Conservation (phyloP, 2,797 vertebrate species). For the Oryzias dopingdopingensis region DNA sequence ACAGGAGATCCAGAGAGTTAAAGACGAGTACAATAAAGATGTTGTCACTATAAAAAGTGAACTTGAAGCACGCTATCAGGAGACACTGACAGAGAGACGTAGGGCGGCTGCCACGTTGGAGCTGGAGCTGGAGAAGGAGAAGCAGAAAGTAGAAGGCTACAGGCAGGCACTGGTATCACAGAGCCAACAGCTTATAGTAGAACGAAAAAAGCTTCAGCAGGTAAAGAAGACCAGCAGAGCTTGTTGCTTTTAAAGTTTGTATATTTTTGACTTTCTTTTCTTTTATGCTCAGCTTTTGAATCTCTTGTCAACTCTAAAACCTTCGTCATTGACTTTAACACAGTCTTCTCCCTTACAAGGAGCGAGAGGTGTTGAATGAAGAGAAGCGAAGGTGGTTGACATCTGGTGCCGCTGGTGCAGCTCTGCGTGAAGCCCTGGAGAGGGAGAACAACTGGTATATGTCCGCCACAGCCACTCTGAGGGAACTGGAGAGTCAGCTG, state of each 20-base stretch:
- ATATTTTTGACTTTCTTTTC: neutral
- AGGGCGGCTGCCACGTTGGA: constrained; percentile 83
- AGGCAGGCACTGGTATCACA: constrained; percentile 87
- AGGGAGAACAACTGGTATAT: constrained; percentile 82
- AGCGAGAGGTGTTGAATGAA: constrained; percentile 78
- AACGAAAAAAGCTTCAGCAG: constrained; percentile 83
- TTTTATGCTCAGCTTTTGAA: neutral
- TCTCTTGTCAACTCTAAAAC: neutral
- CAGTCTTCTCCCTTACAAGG: constrained; percentile 52
- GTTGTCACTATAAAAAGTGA: constrained; percentile 77
- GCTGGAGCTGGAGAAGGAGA: constrained; percentile 92
- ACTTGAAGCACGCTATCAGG: constrained; percentile 85
- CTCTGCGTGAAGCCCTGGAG: constrained; percentile 78
- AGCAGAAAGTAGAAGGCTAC: constrained; percentile 85
- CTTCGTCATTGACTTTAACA: constrained; percentile 3
- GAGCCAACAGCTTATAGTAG: constrained; percentile 86
- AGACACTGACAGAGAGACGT: constrained; percentile 83
- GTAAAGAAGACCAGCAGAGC: constrained; percentile 52
- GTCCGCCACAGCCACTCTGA: constrained; percentile 76
- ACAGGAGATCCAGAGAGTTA: constrained; percentile 86
- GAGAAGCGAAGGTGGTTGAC: constrained; percentile 78
- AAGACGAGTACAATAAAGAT: constrained; percentile 76
- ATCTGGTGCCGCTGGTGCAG: constrained; percentile 71
- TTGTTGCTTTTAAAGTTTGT: too few relatives aligned
- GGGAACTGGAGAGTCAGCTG: constrained; percentile 84